Percentiles rank a stretch among this genome's conserved stretches.
Conservation (phyloP, 2,888 invertebrate species). For the Cryptosula pallasiana region DNA sequence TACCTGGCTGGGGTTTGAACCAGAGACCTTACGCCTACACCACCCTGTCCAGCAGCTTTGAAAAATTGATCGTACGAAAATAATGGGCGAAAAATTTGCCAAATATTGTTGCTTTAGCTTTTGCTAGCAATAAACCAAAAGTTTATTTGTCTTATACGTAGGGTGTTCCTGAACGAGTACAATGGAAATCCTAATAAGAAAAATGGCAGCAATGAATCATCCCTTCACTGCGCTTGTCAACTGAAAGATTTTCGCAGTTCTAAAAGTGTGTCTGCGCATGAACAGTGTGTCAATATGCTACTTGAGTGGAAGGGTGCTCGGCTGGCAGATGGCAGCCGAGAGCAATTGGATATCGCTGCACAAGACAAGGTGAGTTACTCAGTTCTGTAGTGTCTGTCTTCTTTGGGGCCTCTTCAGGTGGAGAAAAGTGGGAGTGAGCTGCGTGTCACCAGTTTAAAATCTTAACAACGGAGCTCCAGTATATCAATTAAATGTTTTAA, state of each 20-base stretch:
- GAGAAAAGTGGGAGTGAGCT: too few relatives aligned
- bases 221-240: constrained; percentile 61
- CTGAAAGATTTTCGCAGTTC: constrained; percentile 34
- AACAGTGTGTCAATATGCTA: constrained; percentile 15
- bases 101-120: not conserved
- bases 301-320: not conserved
- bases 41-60: not conserved
- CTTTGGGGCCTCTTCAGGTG: too few relatives aligned
- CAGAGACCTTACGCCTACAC: too few relatives aligned
- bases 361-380: too few relatives aligned
- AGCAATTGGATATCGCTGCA: constrained; percentile 60
- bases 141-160: too few relatives aligned
- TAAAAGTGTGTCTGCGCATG: not conserved
- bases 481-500: too few relatives aligned
- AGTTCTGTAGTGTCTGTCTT: too few relatives aligned
- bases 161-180: constrained; percentile 63
- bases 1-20: too few relatives aligned
- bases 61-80: not conserved
- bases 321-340: constrained; percentile 44
- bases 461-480: too few relatives aligned
- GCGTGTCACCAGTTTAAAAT: too few relatives aligned
- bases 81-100: not conserved
- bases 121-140: too few relatives aligned
- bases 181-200: constrained; percentile 67
- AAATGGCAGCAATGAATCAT: constrained; percentile 62